Conservation (phyloP, 1,140 invertebrate species). For the Glossosoma conforme region DNA sequence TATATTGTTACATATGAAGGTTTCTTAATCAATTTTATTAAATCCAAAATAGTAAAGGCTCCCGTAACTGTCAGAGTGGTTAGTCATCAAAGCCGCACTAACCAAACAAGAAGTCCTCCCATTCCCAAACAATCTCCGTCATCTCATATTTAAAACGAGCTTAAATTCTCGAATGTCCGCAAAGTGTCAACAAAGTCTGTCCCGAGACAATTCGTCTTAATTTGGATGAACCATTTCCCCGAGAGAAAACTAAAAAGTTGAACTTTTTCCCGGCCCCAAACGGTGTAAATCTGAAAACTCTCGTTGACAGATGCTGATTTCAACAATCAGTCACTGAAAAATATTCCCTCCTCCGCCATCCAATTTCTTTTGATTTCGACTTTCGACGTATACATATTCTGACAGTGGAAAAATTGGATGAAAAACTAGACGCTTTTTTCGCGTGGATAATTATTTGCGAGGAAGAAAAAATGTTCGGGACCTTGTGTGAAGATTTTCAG, state of each 20-base stretch:
- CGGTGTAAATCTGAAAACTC: conserved; percentile 12
- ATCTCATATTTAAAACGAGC: conserved; percentile 26
- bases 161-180: conserved; percentile 24
- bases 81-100: conserved; percentile 17
- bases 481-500: no score
- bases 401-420: conserved; percentile 22
- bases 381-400: conserved; percentile 18
- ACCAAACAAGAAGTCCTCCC: conserved; percentile 21
- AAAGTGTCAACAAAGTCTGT: conserved; percentile 27
- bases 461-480: no score
- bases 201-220: conserved; percentile 29
- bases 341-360: conserved; percentile 4
- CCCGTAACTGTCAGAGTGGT: neutral
- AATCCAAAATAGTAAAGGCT: no score
- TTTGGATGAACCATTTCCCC: conserved; percentile 27
- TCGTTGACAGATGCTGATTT: conserved; percentile 22
- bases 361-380: conserved; percentile 20
- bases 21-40: no score
- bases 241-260: conserved; percentile 11
- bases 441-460: conserved; percentile 13
- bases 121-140: conserved; percentile 15
- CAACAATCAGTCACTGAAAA: conserved; percentile 24
- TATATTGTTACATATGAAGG: no score
- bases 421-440: no score
- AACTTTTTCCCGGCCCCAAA: conserved; percentile 12